These are phyloP conservation scores for Exephanes ischioxanthus DNA, from an alignment of 2,888 invertebrate species.

Conservation along the genomic window DNA sequence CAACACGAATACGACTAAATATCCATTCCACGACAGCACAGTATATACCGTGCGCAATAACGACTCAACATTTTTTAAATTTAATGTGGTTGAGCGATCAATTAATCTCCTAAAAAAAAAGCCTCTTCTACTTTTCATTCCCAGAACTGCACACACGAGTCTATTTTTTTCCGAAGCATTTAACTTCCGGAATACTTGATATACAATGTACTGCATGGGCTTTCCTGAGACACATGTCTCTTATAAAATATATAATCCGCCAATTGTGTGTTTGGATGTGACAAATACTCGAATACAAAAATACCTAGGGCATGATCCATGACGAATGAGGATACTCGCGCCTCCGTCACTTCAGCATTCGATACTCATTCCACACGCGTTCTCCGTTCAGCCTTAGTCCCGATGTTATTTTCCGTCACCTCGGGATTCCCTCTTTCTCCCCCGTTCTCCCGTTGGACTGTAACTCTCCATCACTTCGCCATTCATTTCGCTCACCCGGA, in stretches of 20 bases:
- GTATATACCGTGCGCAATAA: no score
- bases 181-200: no score
- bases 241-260: no score
- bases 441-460: constrained; percentile 29
- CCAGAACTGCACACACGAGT: no score
- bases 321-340: constrained; percentile 65
- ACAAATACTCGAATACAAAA: constrained; percentile 22
- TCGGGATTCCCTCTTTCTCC: constrained; percentile 1
- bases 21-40: not conserved
- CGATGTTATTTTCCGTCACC: constrained; percentile 9
- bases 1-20: constrained; percentile 22
- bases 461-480: constrained; percentile 57
- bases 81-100: no score
- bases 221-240: no score
- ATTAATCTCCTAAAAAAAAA: no score
- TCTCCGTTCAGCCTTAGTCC: not conserved
- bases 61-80: no score
- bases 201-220: no score
- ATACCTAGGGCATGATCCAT: constrained; percentile 55
- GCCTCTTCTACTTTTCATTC: no score
- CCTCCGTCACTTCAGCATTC: constrained; percentile 62
- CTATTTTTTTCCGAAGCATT: no score
- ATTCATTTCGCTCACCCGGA: constrained; percentile 62
- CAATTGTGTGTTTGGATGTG: constrained; percentile 2
- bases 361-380: constrained; percentile 40